These are phyloP conservation scores for Morbakka virulenta DNA, from an alignment of 30 jellyfish, hydroid and myxozoan species.

Conservation along the genomic window DNA sequence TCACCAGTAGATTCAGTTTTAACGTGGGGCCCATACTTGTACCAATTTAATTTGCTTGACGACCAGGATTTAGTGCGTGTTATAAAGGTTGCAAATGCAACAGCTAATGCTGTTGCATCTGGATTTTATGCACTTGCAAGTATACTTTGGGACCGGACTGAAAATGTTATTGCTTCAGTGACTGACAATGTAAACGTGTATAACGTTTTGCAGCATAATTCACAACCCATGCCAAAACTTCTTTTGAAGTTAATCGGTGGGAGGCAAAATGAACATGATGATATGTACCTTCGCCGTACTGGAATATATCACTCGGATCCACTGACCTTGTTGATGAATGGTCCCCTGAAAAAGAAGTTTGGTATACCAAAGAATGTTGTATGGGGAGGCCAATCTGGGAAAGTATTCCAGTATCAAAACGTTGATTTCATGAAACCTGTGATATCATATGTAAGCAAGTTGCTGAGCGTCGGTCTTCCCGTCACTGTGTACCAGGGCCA, in stretches of 20 bases:
- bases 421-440: constrained; percentile 89
- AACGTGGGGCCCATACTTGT: constrained; percentile 90
- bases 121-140: constrained; percentile 65
- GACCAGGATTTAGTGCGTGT: constrained; percentile 36
- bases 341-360: constrained; percentile 59
- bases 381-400: constrained; percentile 94
- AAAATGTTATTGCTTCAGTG: constrained; percentile 37
- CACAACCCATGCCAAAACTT: constrained; percentile 43
- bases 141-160: constrained; percentile 69
- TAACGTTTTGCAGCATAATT: constrained; percentile 86
- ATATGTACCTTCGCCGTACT: constrained; percentile 30
- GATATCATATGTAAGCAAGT: constrained; percentile 59
- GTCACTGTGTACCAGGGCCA: constrained; percentile 95
- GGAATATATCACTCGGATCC: constrained; percentile 48
- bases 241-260: too few species aligned
- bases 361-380: constrained; percentile 63
- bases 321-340: constrained; percentile 65
- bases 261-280: neutral
- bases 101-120: constrained; percentile 41
- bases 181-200: constrained; percentile 89
- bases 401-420: constrained; percentile 56
- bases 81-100: constrained; percentile 38
- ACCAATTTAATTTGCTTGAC: constrained; percentile 72
- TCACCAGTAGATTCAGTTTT: constrained; percentile 89
- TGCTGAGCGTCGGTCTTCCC: constrained; percentile 29